phyloP scores from a whole-genome alignment of 2,888 invertebrate genomes.

The Diachrysia chrysitis region DNA sequence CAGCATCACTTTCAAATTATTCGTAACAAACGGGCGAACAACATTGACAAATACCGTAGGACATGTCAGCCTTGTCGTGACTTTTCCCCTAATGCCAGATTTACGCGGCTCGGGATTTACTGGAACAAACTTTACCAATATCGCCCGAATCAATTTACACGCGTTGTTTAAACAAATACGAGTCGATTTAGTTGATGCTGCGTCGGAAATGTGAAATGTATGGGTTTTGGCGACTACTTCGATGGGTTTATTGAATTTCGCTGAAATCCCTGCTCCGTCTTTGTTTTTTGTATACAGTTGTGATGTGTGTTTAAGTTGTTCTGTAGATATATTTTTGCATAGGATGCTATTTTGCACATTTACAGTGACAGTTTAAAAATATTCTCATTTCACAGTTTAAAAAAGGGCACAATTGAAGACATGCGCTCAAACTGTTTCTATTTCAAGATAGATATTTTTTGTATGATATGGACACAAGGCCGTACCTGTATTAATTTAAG shows the following conservation, averaged over 20 bases:
- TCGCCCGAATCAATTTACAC: conserved; percentile 77
- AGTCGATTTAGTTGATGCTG: conserved; percentile 41
- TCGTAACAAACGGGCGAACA: conserved; percentile 57
- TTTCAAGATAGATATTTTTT: not conserved
- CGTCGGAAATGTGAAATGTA: conserved; percentile 40
- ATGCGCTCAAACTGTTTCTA: not conserved
- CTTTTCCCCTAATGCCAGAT: conserved; percentile 67
- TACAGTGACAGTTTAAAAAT: too few species aligned
- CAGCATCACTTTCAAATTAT: not conserved
- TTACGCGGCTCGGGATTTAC: conserved; percentile 68
- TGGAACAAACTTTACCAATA: conserved; percentile 80
- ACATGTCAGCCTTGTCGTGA: conserved; percentile 64
- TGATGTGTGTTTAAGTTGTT: not conserved
- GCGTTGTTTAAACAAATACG: conserved; percentile 66
- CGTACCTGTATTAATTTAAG: not conserved
- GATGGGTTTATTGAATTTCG: conserved; percentile 21
- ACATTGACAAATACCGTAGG: conserved; percentile 67
- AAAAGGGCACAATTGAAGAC: not conserved
- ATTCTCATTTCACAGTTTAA: too few species aligned
- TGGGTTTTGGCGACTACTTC: conserved; percentile 32
- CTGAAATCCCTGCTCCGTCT: not conserved
- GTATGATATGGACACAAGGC: not conserved
- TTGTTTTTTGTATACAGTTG: conserved; percentile 10
- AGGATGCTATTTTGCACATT: too few species aligned
- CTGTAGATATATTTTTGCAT: not conserved